Base-by-base conservation (phyloP, 2,113 vertebrate species). In the Speoplatyrhinus poulsoni region DNA sequence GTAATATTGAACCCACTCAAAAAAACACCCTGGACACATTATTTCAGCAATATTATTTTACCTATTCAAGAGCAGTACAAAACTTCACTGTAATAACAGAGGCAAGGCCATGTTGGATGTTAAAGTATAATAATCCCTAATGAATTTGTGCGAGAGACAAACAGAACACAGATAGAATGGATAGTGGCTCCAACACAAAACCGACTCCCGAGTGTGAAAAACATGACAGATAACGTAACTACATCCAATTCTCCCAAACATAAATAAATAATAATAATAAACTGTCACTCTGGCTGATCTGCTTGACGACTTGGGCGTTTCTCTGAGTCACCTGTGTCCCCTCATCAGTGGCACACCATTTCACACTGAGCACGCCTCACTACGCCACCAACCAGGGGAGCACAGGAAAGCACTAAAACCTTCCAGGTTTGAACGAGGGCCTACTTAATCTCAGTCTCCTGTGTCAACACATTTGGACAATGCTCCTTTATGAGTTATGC, bases 311-410 rank as follows among this genome's bases (percentile, higher is more conserved):
- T 52, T 52, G 46, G 66, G 67, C 46, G 54, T 49, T 66, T 53
- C n/a, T 12, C 56, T 6, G 19, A 50, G 64, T 64, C 81, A 80
- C 82, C 64, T 46, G 68, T 16, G 62, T 33, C 50, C 54, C 69
- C 73, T 77, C 73, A 85, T 85, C 80, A 81, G 79, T 73, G 78
- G 81, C 65, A 81, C 52, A 8, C 66, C 80, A 83, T 85, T 88
- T 81, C 79, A 80, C 83, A 46, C 33, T 12, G 49, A 79, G 54
- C 74, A 83, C 1, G 79, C 65, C 79, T 82, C 85, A 83, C 81
- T 87, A 79, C 75, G 68, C 69, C 75, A 16, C 33, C 69, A 81
- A 76, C 52, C 76, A 70, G 68, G 49, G 73, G 54, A 62, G 46
- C 60, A 62, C 58, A 12, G 48, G 60, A 70, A 73, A 65, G 53